Evolutionary conservation across 2,113 vertebrate genomes (phyloP).

Genomic region (Uropsilus gracilis): DNA sequence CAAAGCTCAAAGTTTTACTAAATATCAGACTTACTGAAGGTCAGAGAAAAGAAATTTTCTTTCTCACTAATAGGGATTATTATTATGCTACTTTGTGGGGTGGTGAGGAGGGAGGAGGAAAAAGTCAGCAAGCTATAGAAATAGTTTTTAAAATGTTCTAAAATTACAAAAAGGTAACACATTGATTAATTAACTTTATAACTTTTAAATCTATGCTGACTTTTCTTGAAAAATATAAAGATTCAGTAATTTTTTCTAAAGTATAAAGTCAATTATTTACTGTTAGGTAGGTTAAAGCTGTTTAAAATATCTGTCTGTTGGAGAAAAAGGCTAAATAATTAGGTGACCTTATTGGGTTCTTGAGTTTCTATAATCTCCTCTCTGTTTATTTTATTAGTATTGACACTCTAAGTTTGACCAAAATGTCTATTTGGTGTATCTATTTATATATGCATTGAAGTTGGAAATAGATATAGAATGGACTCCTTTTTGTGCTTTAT

Average conservation of each 20-base stretch:
- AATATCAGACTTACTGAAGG: slow-evolving; percentile 14
- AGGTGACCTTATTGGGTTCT: neutral
- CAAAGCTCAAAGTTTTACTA: neutral
- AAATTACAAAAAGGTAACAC: neutral
- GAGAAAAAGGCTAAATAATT: neutral
- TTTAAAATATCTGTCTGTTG: neutral
- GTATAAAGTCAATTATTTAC: neutral
- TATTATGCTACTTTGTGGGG: neutral
- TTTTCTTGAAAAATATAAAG: neutral
- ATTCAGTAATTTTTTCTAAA: neutral
- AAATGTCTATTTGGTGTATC: neutral
- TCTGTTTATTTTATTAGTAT: neutral
- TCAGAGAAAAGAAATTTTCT: slow-evolving; percentile 1
- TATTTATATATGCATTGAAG: neutral
- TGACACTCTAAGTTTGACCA: neutral
- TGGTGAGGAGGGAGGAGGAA: neutral
- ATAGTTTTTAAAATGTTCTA: neutral
- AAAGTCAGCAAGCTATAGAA: neutral
- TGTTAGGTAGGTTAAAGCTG: neutral
- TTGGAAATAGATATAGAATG: neutral
- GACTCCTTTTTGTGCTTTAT: neutral
- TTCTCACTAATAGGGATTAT: neutral
- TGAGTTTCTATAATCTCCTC: neutral
- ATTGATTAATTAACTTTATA: neutral
- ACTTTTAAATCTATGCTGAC: neutral